phyloP scores from a whole-genome alignment of 1,140 invertebrate species.

The Cylas formicarius region DNA sequence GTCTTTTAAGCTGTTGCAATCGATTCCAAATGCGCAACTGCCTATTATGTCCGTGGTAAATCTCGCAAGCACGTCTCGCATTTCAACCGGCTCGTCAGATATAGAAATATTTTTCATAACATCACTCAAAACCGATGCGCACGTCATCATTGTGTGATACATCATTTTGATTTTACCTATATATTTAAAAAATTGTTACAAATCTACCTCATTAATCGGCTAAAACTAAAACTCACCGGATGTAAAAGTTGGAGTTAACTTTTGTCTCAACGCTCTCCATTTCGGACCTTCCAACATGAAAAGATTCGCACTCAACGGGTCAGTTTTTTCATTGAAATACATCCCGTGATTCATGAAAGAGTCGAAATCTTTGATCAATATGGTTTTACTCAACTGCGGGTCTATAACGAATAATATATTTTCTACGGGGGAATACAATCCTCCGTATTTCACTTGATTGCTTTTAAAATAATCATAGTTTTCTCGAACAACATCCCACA shows the following conservation, averaged over 20 bases:
- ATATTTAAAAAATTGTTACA: no score
- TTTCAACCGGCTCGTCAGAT: no score
- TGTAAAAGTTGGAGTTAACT: conserved; percentile 46
- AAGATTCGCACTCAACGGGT: conserved; percentile 43
- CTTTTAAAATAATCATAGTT: conserved; percentile 7
- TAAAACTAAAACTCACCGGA: no score
- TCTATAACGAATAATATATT: conserved; percentile 43
- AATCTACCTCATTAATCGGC: no score
- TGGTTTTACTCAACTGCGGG: conserved; percentile 42
- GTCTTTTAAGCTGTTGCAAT: conserved; percentile 11
- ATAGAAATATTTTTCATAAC: no score
- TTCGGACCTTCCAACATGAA: conserved; percentile 40
- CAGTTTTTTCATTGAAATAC: conserved; percentile 38
- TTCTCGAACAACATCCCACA: no score
- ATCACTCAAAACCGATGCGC: no score
- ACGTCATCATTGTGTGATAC: no score
- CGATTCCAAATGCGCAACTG: conserved; percentile 10
- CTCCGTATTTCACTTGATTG: conserved; percentile 20
- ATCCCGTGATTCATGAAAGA: conserved; percentile 44
- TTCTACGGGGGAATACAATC: conserved; percentile 39
- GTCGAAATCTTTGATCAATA: conserved; percentile 44
- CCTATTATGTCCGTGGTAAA: no score
- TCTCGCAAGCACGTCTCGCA: no score
- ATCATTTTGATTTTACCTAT: conserved; percentile 40
- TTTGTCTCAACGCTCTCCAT: conserved; percentile 44